Percentiles rank a stretch among this genome's conserved stretches.
Evolutionary conservation across 2,888 invertebrate genomes (phyloP).

Genomic region (Leucophenga montana): DNA sequence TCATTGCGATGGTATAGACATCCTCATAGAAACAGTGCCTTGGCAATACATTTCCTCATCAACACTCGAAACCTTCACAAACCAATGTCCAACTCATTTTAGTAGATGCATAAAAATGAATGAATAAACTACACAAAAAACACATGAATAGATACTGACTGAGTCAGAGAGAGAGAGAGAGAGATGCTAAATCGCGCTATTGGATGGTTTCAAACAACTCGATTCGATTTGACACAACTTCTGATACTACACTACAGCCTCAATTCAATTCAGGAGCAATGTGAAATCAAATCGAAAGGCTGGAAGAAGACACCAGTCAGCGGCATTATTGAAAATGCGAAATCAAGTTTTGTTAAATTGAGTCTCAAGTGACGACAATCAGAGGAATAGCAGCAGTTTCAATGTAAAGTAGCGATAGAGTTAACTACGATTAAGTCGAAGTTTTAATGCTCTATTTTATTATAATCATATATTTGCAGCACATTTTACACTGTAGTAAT

Average conservation of each 20-base stretch:
- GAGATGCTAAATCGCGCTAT: no score
- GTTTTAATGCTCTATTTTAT: no score
- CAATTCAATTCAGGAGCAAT: constrained; percentile 1
- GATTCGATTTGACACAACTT: background rate
- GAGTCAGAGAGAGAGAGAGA: background rate
- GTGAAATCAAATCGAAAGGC: background rate
- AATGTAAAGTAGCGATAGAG: no score
- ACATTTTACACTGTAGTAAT: no score
- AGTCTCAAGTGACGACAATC: constrained; percentile 67
- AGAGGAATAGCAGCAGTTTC: constrained; percentile 4
- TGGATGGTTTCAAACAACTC: background rate
- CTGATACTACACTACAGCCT: background rate
- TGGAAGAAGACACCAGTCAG: constrained; percentile 1
- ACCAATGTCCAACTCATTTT: constrained; percentile 63
- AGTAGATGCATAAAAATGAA: constrained; percentile 62
- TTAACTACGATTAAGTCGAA: no score
- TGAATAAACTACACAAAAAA: constrained; percentile 49
- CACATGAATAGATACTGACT: background rate
- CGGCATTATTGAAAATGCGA: constrained; percentile 57
- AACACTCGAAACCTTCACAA: constrained; percentile 48
- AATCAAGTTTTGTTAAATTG: constrained; percentile 70
- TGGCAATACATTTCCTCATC: background rate
- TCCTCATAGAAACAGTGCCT: background rate
- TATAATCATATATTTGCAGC: no score
- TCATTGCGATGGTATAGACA: constrained; percentile 15